phyloP scores from a whole-genome alignment of 64 coral and sea anemone genomes.

The Platygyra sinensis region DNA sequence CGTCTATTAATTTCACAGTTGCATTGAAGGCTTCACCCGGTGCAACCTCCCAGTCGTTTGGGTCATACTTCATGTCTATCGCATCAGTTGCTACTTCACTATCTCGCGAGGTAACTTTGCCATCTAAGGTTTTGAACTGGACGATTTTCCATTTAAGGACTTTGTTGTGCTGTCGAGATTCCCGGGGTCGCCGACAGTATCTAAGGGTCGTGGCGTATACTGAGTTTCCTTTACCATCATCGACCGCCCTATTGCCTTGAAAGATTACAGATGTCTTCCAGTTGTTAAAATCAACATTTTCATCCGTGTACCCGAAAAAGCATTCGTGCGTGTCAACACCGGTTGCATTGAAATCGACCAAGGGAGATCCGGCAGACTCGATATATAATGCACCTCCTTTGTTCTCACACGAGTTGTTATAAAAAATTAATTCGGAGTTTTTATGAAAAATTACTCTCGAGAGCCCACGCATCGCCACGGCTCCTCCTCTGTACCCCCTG shows the following conservation, averaged over 20 bases:
- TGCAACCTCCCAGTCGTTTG: conserved; percentile 69
- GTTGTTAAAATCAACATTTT: conserved; percentile 18
- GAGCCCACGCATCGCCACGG: conserved; percentile 71
- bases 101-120: conserved; percentile 14
- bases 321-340: conserved; percentile 54
- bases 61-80: conserved; percentile 47
- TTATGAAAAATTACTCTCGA: conserved; percentile 69
- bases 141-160: conserved; percentile 75
- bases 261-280: conserved; percentile 77
- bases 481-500: conserved; percentile 70
- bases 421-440: conserved; percentile 46
- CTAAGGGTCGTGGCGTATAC: conserved; percentile 73
- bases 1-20: conserved; percentile 62
- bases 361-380: conserved; percentile 60
- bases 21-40: conserved; percentile 79
- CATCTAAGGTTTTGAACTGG: conserved; percentile 31
- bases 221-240: conserved; percentile 55
- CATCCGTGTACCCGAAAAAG: conserved; percentile 75
- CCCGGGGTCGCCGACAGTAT: conserved; percentile 62
- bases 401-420: conserved; percentile 50
- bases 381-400: conserved; percentile 87
- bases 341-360: conserved; percentile 74
- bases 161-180: conserved; percentile 45
- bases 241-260: conserved; percentile 43
- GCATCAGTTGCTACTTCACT: conserved; percentile 71